These are phyloP conservation scores for Myanophis thanlyinensis DNA, from an alignment of 2,113 vertebrate genomes.

Conservation along the genomic window DNA sequence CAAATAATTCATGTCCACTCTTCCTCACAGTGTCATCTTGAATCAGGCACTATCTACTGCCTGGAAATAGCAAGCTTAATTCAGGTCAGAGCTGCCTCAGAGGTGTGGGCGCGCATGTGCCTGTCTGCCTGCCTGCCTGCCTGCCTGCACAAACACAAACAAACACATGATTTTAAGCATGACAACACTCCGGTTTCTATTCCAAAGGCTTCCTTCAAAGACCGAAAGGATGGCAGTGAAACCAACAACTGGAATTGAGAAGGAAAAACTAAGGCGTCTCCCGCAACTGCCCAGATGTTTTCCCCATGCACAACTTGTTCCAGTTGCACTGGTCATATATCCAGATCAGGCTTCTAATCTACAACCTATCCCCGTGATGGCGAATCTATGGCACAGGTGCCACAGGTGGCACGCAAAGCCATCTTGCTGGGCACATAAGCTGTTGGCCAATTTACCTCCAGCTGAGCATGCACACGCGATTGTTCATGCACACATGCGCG, in stretches of 20 bases:
- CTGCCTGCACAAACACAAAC: not conserved
- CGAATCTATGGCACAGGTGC: too few relatives aligned
- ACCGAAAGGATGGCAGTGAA: not conserved
- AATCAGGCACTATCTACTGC: slow-evolving; percentile 58
- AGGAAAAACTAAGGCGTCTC: accelerated
- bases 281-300: not conserved
- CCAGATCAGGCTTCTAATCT: not conserved
- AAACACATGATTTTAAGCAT: slow-evolving; percentile 20
- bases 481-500: too few relatives aligned
- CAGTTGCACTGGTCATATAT: accelerated
- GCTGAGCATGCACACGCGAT: too few relatives aligned
- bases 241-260: not conserved
- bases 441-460: too few relatives aligned
- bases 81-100: slow-evolving; percentile 52
- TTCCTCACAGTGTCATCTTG: slow-evolving; percentile 63
- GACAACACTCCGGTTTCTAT: slow-evolving; percentile 3
- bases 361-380: not conserved
- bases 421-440: too few relatives aligned
- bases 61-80: slow-evolving; percentile 53
- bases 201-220: not conserved
- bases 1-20: slow-evolving; percentile 63
- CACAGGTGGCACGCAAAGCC: too few relatives aligned
- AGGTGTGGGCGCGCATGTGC: not conserved
- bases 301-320: not conserved
- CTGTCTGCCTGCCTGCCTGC: not conserved